Evolutionary conservation across 2,113 vertebrate species (phyloP).

Genomic region (Tachycineta bicolor): DNA sequence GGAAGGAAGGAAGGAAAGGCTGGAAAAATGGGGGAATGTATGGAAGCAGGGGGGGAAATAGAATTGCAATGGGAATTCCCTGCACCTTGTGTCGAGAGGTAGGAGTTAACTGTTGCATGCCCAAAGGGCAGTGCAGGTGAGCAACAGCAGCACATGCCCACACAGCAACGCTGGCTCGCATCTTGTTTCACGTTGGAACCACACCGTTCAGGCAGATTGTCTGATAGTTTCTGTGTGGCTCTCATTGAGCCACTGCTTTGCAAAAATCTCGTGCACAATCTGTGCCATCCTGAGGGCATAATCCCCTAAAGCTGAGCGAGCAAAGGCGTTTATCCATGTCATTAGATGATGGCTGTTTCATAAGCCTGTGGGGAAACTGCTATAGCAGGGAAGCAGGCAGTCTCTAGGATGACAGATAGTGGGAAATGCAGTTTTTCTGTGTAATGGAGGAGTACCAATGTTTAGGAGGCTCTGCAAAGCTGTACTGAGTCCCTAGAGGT

Average conservation of each 20-base stretch:
- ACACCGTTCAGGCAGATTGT: accelerated
- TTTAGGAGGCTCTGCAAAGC: not conserved
- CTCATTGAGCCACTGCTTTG: not conserved
- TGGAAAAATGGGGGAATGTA: not conserved
- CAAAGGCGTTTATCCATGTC: constrained; percentile 25
- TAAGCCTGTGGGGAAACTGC: not conserved
- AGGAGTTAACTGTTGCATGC: not conserved
- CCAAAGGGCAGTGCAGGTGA: not conserved
- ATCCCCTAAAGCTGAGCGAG: constrained; percentile 3
- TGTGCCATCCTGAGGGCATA: not conserved
- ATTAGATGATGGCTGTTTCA: constrained; percentile 23
- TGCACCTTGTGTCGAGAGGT: accelerated
- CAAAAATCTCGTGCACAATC: not conserved
- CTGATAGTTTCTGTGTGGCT: not conserved
- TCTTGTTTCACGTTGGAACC: not conserved
- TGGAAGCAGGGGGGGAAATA: accelerated
- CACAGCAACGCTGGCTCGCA: not conserved
- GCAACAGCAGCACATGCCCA: accelerated
- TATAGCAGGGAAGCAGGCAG: not conserved
- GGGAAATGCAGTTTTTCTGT: not conserved
- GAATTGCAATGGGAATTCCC: not conserved
- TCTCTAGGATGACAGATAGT: not conserved
- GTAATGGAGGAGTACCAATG: not conserved
- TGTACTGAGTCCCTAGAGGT: not conserved
- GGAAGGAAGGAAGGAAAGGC: not conserved